Conservation (phyloP, 1,140 invertebrate species). For the Calosoma granatense region DNA sequence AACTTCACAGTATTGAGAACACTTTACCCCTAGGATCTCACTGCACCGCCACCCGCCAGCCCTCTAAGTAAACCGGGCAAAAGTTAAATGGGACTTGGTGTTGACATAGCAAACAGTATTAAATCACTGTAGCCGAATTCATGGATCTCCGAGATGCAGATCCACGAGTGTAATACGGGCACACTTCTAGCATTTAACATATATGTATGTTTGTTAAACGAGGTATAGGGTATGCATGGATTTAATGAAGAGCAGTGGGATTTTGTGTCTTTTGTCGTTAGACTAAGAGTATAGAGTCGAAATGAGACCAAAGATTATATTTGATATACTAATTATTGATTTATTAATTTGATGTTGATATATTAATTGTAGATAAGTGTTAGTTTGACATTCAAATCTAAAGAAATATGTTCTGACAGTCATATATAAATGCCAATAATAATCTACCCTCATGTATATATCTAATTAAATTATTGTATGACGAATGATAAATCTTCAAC, state of each 20-base stretch:
- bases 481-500: neutral
- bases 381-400: too few species aligned
- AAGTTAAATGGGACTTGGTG: slow-evolving; percentile 7
- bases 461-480: neutral
- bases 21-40: too few species aligned
- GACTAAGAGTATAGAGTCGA: too few species aligned
- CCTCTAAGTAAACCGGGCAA: neutral
- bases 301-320: neutral
- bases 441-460: neutral
- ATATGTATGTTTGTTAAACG: too few species aligned
- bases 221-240: too few species aligned
- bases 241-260: neutral
- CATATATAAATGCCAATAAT: neutral
- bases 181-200: too few species aligned
- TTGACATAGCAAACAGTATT: neutral
- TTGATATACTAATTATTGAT: neutral
- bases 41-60: neutral
- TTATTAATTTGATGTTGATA: too few species aligned
- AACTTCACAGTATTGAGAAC: too few species aligned
- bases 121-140: neutral
- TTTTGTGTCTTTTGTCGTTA: too few species aligned
- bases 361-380: too few species aligned
- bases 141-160: neutral
- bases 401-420: neutral
- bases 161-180: too few species aligned